Evolutionary conservation across 2,113 vertebrate species (phyloP).

Genomic region (Colinus virginianus): DNA sequence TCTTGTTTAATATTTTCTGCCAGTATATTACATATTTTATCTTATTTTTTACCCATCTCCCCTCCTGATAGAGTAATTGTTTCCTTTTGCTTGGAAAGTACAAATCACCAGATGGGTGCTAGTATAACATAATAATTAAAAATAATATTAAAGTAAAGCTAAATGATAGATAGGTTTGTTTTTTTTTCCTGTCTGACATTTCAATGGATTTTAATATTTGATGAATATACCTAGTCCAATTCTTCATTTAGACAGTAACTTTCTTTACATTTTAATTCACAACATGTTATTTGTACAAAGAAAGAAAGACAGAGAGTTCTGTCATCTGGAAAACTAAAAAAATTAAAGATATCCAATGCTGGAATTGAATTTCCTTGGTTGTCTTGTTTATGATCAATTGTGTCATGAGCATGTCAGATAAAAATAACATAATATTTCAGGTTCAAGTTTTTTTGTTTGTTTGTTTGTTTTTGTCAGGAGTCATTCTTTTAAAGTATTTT

Average conservation of each 20-base stretch:
- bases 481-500: conserved; percentile 14
- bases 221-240: not conserved
- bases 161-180: not conserved
- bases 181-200: not conserved
- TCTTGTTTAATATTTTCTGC: not conserved
- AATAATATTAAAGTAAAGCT: not conserved
- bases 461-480: not conserved
- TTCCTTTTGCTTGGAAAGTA: not conserved
- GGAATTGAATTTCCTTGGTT: conserved; percentile 16
- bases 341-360: not conserved
- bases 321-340: conserved; percentile 14
- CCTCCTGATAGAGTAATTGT: not conserved
- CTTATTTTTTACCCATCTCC: not conserved
- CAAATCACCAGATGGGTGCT: not conserved
- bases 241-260: not conserved
- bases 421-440: conserved; percentile 25
- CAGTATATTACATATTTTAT: not conserved
- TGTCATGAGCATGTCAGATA: not conserved
- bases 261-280: conserved; percentile 6
- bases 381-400: conserved; percentile 12
- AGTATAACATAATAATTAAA: not conserved
- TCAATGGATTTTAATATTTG: not conserved
- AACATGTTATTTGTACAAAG: not conserved
- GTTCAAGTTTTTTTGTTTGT: not conserved
- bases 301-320: not conserved